Evolutionary conservation across 2,797 vertebrate species (phyloP).

Genomic region (Schizothorax lantsangensis): DNA sequence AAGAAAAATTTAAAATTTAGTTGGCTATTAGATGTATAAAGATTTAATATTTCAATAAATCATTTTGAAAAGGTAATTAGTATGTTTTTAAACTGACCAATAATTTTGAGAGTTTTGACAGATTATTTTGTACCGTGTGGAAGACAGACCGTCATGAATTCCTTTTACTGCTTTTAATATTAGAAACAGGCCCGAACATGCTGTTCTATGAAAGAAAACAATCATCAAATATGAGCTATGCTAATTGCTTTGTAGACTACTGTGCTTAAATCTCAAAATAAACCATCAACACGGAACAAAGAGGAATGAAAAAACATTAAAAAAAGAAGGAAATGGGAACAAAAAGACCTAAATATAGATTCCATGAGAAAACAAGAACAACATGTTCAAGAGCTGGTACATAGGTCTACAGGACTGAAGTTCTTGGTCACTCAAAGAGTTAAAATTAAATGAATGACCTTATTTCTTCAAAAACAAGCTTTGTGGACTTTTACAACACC

Average conservation of each 20-base stretch:
- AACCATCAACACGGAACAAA: conserved; percentile 61
- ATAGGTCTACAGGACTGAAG: conserved; percentile 53
- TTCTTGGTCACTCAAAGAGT: conserved; percentile 59
- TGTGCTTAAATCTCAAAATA: conserved; percentile 71
- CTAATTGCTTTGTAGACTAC: conserved; percentile 71
- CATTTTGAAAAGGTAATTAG: neutral
- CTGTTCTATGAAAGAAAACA: conserved; percentile 63
- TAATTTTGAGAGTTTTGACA: neutral
- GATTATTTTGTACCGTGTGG: neutral
- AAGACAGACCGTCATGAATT: neutral
- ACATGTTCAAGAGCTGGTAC: conserved; percentile 38
- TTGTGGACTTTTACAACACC: conserved; percentile 66
- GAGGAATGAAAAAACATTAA: conserved; percentile 54
- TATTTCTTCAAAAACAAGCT: conserved; percentile 65
- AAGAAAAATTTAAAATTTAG: neutral
- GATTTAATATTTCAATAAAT: neutral
- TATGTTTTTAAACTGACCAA: neutral
- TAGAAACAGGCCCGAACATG: conserved; percentile 64
- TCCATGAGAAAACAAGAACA: conserved; percentile 68
- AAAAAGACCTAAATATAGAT: conserved; percentile 70
- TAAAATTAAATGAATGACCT: conserved; percentile 62
- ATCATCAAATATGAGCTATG: conserved; percentile 69
- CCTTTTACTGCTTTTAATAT: conserved; percentile 48
- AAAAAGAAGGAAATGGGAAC: conserved; percentile 66
- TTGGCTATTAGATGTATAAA: neutral